These are phyloP conservation scores for Pandion haliaetus DNA, from an alignment of 2,113 vertebrate species.

Conservation along the genomic window DNA sequence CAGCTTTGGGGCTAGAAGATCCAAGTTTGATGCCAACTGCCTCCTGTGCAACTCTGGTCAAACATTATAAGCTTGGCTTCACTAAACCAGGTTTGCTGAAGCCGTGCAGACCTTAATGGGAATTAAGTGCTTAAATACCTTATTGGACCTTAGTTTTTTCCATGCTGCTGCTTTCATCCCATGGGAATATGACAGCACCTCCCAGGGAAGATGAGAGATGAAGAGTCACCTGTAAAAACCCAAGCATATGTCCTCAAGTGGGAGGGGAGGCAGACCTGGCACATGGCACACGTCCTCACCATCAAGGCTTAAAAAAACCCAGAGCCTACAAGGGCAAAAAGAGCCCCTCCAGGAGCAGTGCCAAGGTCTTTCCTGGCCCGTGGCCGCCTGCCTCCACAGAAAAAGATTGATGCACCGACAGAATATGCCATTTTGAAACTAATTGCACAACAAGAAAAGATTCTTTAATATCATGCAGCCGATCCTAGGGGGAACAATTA, in stretches of 20 bases:
- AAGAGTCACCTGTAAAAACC: not conserved
- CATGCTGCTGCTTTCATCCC: not conserved
- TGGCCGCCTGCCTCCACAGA: not conserved
- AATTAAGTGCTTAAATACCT: not conserved
- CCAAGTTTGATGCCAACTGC: not conserved
- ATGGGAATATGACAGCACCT: fast-evolving
- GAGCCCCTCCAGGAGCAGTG: not conserved
- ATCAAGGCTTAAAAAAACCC: not conserved
- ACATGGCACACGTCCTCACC: not conserved
- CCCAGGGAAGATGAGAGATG: not conserved
- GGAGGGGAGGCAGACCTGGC: not conserved
- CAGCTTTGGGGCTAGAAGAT: not conserved
- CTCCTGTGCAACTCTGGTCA: not conserved
- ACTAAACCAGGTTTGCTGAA: not conserved
- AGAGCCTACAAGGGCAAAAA: not conserved
- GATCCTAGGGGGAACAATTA: slow-evolving; percentile 62
- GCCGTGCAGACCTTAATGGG: not conserved
- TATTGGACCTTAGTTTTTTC: not conserved
- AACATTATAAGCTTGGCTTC: not conserved
- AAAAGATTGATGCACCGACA: not conserved
- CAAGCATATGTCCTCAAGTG: fast-evolving
- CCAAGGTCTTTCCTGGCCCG: not conserved
- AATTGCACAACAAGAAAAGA: slow-evolving; percentile 22
- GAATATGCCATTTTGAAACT: not conserved
- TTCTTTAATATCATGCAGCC: slow-evolving; percentile 8